Evolutionary conservation across 2,888 invertebrate genomes (phyloP).

Genomic region (Archips xylosteana): DNA sequence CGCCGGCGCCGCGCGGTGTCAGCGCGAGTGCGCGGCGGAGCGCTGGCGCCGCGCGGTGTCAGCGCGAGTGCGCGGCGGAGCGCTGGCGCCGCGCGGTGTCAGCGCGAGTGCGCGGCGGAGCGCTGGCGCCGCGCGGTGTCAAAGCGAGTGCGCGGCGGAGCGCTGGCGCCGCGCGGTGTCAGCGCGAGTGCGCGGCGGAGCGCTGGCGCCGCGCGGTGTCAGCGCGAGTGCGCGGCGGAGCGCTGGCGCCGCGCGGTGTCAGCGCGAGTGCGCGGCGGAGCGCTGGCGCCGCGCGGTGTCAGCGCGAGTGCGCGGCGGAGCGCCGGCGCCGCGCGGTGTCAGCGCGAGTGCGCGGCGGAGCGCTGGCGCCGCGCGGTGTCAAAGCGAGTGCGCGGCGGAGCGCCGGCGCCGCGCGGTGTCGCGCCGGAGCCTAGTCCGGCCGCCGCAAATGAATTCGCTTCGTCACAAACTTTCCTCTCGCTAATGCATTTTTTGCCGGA

Average conservation of each 20-base stretch:
- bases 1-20: too few species aligned
- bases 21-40: too few species aligned
- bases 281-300: too few species aligned
- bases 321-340: too few species aligned
- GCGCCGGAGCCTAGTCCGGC: background rate
- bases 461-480: constrained; percentile 13
- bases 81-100: background rate
- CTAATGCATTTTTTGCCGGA: constrained; percentile 32
- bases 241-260: too few species aligned
- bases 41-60: background rate
- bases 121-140: background rate
- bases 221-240: too few species aligned
- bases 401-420: background rate
- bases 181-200: too few species aligned
- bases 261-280: too few species aligned
- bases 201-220: too few species aligned
- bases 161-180: background rate
- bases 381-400: background rate
- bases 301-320: too few species aligned
- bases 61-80: background rate
- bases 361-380: too few species aligned
- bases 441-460: background rate
- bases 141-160: background rate
- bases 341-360: too few species aligned
- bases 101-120: background rate